A percentile compares a stretch with the other conserved stretches of the same genome.
phyloP scores from a whole-genome alignment of 2,888 invertebrate species.

The Didymodactylos carnosus region DNA sequence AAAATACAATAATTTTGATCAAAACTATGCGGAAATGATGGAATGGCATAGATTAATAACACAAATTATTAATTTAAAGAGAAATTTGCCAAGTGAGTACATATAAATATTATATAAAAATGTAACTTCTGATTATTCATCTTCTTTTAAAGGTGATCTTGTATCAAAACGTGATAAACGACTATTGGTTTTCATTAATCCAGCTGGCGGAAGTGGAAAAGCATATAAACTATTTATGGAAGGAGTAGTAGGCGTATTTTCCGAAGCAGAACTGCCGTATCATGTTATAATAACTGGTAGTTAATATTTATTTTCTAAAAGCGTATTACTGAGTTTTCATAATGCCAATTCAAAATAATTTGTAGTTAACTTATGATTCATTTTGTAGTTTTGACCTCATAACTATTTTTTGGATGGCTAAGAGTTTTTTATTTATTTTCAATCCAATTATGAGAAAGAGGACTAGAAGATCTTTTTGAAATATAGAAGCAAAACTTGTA shows the following conservation, averaged over 20 bases:
- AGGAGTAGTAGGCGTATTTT: neutral
- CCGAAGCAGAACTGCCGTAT: slow-evolving; percentile 1
- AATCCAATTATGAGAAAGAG: neutral
- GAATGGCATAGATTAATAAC: neutral
- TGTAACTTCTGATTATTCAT: no score
- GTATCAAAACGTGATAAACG: neutral
- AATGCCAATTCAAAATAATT: neutral
- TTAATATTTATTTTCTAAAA: neutral
- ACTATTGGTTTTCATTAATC: slow-evolving; percentile 6
- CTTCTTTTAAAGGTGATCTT: neutral
- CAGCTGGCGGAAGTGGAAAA: slow-evolving; percentile 9
- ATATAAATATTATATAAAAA: neutral
- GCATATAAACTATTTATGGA: slow-evolving; percentile 9
- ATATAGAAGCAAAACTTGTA: no score
- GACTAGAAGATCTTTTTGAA: neutral
- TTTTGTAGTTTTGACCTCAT: no score
- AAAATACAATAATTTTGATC: neutral
- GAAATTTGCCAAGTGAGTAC: neutral
- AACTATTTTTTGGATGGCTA: no score
- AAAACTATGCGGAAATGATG: neutral
- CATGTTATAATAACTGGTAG: slow-evolving; percentile 4
- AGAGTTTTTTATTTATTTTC: neutral
- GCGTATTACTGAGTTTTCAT: neutral
- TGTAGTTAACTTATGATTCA: no score
- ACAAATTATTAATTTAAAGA: neutral